These are phyloP conservation scores for Streptopelia turtur DNA, from an alignment of 2,797 vertebrate genomes.

Conservation along the genomic window DNA sequence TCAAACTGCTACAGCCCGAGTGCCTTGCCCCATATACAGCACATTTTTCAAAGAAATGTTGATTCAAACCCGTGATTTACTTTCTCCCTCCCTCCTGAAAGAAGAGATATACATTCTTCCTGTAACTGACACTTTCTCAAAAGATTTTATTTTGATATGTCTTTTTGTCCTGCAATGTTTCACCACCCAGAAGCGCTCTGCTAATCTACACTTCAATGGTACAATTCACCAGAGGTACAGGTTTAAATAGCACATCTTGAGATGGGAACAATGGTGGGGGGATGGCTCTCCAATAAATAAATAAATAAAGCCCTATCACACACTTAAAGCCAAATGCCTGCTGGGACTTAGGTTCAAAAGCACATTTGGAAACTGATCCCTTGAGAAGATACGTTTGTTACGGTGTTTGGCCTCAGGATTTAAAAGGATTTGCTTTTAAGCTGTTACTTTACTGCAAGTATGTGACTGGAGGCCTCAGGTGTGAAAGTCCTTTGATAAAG, in stretches of 20 bases:
- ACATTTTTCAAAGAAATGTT: not conserved
- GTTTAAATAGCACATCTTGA: not conserved
- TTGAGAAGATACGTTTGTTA: constrained; percentile 59
- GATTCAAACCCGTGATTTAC: not conserved
- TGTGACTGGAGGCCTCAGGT: constrained; percentile 76
- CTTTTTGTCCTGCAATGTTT: constrained; percentile 44
- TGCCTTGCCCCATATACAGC: accelerated
- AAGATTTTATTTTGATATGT: constrained; percentile 37
- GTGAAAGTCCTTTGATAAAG: constrained; percentile 73
- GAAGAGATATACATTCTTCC: not conserved
- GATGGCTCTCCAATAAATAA: constrained; percentile 44
- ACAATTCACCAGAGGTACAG: constrained; percentile 21
- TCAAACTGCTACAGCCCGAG: not conserved
- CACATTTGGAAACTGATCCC: constrained; percentile 50
- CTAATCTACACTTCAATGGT: constrained; percentile 7
- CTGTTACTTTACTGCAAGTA: constrained; percentile 64
- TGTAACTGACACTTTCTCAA: not conserved
- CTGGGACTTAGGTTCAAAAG: constrained; percentile 74
- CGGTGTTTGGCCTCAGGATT: constrained; percentile 71
- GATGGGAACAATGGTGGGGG: not conserved
- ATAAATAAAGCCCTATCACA: constrained; percentile 28
- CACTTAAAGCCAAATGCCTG: constrained; percentile 47
- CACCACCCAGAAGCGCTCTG: not conserved
- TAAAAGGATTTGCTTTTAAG: constrained; percentile 72
- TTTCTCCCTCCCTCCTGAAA: not conserved